Conservation (phyloP, 2,113 vertebrate genomes). For the Laterallus jamaicensis region DNA sequence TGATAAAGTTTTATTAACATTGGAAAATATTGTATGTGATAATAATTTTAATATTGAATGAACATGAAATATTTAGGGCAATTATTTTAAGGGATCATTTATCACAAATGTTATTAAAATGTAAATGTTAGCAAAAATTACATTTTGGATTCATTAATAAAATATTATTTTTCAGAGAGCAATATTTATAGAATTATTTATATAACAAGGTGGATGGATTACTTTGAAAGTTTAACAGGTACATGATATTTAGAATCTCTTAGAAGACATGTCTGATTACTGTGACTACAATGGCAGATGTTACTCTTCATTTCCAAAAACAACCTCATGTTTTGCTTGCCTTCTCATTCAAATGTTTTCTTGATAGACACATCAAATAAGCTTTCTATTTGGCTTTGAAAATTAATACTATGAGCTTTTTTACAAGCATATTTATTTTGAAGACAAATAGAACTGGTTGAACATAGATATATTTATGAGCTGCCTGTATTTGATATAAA, state of each 20-base stretch:
- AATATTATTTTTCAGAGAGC: not conserved
- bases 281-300: constrained; percentile 23
- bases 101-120: not conserved
- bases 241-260: not conserved
- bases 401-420: not conserved
- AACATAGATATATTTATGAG: not conserved
- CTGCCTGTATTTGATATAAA: not conserved
- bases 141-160: not conserved
- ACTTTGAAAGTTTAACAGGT: not conserved
- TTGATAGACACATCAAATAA: not conserved
- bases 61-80: not conserved
- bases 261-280: not conserved
- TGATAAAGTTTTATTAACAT: not conserved
- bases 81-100: not conserved
- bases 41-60: not conserved
- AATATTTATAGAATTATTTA: not conserved
- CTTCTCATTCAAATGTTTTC: not conserved
- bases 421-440: not conserved
- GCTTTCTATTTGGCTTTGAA: not conserved
- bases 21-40: not conserved
- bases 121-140: not conserved
- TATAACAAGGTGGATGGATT: not conserved
- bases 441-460: not conserved
- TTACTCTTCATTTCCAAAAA: not conserved
- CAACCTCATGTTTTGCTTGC: not conserved